Conservation (phyloP, 2,797 vertebrate species). For the Amblyopsis hoosieri region DNA sequence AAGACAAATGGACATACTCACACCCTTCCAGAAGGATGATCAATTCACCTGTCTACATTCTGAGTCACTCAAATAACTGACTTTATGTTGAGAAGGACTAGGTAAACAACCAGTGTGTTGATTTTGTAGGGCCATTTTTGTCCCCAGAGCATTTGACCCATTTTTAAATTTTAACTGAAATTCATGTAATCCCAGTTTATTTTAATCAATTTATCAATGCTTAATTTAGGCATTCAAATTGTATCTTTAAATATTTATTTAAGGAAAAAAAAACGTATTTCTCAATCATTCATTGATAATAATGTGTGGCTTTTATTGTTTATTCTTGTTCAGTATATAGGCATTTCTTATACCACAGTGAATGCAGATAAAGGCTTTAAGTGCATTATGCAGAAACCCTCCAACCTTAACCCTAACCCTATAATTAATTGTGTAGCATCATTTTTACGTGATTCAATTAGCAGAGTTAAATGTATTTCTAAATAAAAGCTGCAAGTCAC, state of each 20-base stretch:
- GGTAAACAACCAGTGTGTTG: neutral
- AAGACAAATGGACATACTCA: conserved; percentile 30
- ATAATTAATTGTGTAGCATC: conserved; percentile 13
- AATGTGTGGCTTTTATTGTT: conserved; percentile 56
- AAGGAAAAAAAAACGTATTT: conserved; percentile 44
- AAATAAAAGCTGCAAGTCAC: conserved; percentile 35
- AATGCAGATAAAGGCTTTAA: conserved; percentile 36
- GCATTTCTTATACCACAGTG: conserved; percentile 22
- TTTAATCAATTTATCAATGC: conserved; percentile 56
- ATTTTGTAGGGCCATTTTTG: too few relatives aligned
- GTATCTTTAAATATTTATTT: conserved; percentile 75
- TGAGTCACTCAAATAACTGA: conserved; percentile 6
- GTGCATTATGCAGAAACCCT: conserved; percentile 22
- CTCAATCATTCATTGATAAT: conserved; percentile 57
- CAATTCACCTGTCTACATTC: conserved; percentile 17
- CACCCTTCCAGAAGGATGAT: conserved; percentile 13
- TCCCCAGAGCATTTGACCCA: too few relatives aligned
- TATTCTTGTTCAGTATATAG: conserved; percentile 43
- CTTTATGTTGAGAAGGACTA: conserved; percentile 14
- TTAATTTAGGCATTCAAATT: conserved; percentile 54
- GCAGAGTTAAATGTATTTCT: conserved; percentile 14
- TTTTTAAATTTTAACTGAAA: neutral
- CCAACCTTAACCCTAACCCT: neutral
- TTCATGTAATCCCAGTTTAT: conserved; percentile 1
- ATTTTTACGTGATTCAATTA: conserved; percentile 6